A percentile compares a stretch with the other conserved stretches of the same genome.
Evolutionary conservation across 1,140 invertebrate species (phyloP).

Genomic region (Drosophila tropicalis): DNA sequence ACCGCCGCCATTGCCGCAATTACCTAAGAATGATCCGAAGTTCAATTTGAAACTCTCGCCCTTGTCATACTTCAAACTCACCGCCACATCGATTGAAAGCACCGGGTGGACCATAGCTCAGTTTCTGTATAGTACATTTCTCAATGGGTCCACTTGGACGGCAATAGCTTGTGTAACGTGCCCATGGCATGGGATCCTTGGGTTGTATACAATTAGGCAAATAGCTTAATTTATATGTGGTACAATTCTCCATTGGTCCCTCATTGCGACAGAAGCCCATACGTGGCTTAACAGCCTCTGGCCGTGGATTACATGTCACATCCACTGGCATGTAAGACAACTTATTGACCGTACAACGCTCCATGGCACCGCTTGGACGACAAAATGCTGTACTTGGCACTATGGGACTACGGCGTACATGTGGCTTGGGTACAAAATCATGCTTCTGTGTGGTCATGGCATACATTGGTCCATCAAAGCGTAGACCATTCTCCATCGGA

Average conservation of each 20-base stretch:
- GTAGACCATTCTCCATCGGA: constrained; percentile 69
- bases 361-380: constrained; percentile 84
- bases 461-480: constrained; percentile 87
- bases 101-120: constrained; percentile 85
- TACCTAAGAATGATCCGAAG: constrained; percentile 33
- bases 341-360: constrained; percentile 84
- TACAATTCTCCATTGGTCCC: constrained; percentile 84
- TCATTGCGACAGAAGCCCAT: constrained; percentile 62
- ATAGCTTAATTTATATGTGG: constrained; percentile 85
- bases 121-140: constrained; percentile 85
- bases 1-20: constrained; percentile 42
- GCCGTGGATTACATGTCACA: constrained; percentile 65
- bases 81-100: constrained; percentile 75
- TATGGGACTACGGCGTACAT: constrained; percentile 83
- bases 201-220: constrained; percentile 84
- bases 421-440: constrained; percentile 88
- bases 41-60: background rate
- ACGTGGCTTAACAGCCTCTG: constrained; percentile 51
- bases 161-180: constrained; percentile 79
- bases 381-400: constrained; percentile 85
- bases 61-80: constrained; percentile 25
- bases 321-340: constrained; percentile 85
- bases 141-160: constrained; percentile 82
- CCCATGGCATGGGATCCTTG: constrained; percentile 84
- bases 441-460: constrained; percentile 88